Conservation (phyloP, 92 coral and sea anemone genomes). For the Anthopleura xanthogrammica region DNA sequence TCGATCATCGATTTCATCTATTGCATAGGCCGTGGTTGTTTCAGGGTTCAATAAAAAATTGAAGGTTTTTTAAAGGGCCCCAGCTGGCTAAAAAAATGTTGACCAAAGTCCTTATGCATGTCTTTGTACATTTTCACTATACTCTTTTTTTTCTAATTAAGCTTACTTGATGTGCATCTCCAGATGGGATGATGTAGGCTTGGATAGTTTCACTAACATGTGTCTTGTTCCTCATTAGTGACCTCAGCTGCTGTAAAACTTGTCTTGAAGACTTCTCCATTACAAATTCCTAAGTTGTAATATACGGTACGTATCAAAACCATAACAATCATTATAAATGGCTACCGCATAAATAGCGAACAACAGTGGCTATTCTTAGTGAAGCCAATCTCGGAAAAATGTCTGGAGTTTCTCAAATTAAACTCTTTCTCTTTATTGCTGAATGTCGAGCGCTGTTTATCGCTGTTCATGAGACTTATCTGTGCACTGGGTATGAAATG, state of each 20-base stretch:
- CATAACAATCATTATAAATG: not conserved
- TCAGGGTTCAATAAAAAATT: no score
- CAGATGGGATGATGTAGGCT: slow-evolving; percentile 89
- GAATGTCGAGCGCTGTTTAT: no score
- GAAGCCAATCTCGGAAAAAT: no score
- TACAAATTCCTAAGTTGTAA: not conserved
- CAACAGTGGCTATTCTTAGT: not conserved
- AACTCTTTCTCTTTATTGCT: no score
- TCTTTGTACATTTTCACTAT: not conserved
- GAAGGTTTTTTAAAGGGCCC: no score
- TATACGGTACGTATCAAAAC: no score
- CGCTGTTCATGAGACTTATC: no score
- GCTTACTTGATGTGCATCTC: slow-evolving; percentile 91
- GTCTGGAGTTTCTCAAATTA: no score
- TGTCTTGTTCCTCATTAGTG: slow-evolving; percentile 71
- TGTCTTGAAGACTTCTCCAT: slow-evolving; percentile 85
- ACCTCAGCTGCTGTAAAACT: slow-evolving; percentile 69
- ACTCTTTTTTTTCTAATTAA: not conserved
- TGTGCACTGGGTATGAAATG: no score
- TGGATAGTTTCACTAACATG: slow-evolving; percentile 80
- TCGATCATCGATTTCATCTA: no score
- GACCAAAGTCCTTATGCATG: not conserved
- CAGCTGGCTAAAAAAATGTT: no score
- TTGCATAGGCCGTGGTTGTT: no score
- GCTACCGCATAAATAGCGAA: not conserved